These are phyloP conservation scores for Amphipyra berbera DNA, from an alignment of 2,888 invertebrate genomes.

Conservation along the genomic window DNA sequence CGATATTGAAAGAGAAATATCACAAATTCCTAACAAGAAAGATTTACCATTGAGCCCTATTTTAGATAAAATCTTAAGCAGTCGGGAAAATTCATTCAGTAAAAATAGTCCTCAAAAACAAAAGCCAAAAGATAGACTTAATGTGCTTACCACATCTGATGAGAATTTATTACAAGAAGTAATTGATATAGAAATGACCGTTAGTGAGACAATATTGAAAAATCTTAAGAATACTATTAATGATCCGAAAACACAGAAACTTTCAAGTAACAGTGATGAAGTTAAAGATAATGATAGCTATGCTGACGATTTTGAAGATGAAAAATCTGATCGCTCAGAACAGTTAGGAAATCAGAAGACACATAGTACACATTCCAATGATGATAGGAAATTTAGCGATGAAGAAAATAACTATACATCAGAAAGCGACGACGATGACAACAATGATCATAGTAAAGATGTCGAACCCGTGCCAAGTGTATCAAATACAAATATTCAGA, in stretches of 20 bases:
- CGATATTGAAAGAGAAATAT: conserved; percentile 83
- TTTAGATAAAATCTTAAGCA: conserved; percentile 80
- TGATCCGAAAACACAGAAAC: conserved; percentile 47
- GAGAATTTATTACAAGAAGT: conserved; percentile 85
- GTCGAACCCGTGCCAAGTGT: conserved; percentile 42
- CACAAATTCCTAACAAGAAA: conserved; percentile 72
- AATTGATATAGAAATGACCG: conserved; percentile 78
- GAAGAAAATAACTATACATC: conserved; percentile 42
- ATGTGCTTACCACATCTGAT: conserved; percentile 81
- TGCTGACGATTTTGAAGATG: conserved; percentile 86
- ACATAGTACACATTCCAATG: conserved; percentile 40
- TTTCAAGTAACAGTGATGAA: conserved; percentile 58
- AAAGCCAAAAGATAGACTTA: conserved; percentile 61
- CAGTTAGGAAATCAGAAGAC: conserved; percentile 39
- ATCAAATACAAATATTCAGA: conserved; percentile 54
- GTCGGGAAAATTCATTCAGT: conserved; percentile 78
- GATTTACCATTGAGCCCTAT: conserved; percentile 79
- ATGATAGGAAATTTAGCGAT: conserved; percentile 34
- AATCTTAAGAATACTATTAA: conserved; percentile 58
- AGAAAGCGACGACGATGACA: conserved; percentile 25
- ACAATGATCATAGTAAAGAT: conserved; percentile 25
- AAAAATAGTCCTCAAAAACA: conserved; percentile 66
- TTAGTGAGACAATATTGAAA: conserved; percentile 75
- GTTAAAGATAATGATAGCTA: conserved; percentile 74
- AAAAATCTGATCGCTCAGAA: conserved; percentile 73